Evolutionary conservation across 2,113 vertebrate species (phyloP), one percentile per base, ranked within the genome.

Genomic region (Tringa solitaria): DNA sequence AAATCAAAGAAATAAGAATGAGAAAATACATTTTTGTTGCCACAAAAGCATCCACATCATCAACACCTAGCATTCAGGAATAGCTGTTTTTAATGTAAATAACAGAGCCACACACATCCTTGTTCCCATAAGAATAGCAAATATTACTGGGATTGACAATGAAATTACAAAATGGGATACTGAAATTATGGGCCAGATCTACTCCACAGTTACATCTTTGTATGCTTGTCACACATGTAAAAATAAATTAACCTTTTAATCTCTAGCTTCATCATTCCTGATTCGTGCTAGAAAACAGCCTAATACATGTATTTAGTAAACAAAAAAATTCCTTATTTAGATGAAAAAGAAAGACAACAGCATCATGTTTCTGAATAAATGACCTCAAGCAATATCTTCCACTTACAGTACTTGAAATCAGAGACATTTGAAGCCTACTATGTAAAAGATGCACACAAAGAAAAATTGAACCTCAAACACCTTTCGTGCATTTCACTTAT

Each of bases 401-500:
- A 82, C 56, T 93, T 89, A 79, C 12, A 12, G 32, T 51, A 90
- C 79, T 76, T 79, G 69, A 81, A 91, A 91, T 74, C 35, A 46
- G 73, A 90, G 59, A 68, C 24, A 0, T 93, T 92, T 92, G 65
- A 95, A 88, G 68, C 32, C 64, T 88, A 51, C 46, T 93, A 39
- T 86, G 60, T 28, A 92, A 87, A 92, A 96, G 83, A 95, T 9
- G 51, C 88, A 92, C 85, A 95, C 79, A 95, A 94, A 95, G 86
- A 90, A 96, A 87, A 45, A 67, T 10, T 93, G 84, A 95, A 96
- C 92, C 92, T 96, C 80, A 84, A 93, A 91, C 80, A 92, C 96
- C 95, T 97, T 96, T 87, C 11, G 15, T 91, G 93, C 80, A 95
- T 94, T 96, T 96, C 94, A 67, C 91, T 94, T 93, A 65, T 16